A percentile compares a stretch with the other conserved stretches of the same genome.
phyloP scores from a whole-genome alignment of 1,140 invertebrate genomes.

The Drosophila cardini region DNA sequence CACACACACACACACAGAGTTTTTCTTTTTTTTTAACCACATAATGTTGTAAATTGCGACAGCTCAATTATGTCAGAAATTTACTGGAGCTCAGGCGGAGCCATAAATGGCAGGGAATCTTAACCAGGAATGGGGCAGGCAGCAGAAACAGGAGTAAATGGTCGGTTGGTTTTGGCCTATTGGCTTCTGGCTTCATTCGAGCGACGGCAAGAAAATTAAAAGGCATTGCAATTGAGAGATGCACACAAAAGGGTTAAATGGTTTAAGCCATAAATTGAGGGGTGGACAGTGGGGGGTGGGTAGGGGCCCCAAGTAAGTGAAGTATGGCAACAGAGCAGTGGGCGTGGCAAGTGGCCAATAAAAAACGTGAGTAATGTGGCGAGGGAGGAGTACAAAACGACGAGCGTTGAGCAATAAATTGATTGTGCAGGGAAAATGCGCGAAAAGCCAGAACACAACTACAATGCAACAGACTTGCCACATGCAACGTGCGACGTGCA shows the following conservation, averaged over 20 bases:
- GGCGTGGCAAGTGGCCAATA: constrained; percentile 74
- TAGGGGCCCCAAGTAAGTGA: not conserved
- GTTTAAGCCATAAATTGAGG: constrained; percentile 50
- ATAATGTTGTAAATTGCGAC: constrained; percentile 59
- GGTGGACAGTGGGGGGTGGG: not conserved
- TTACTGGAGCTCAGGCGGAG: constrained; percentile 43
- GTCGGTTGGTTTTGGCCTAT: not conserved
- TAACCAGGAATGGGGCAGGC: constrained; percentile 9
- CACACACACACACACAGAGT: not conserved
- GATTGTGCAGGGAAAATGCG: constrained; percentile 61
- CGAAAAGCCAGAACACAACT: constrained; percentile 1
- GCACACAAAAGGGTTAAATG: constrained; percentile 77
- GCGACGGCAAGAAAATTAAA: constrained; percentile 71
- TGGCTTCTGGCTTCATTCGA: constrained; percentile 35
- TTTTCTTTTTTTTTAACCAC: constrained; percentile 3
- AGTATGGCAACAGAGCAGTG: not conserved
- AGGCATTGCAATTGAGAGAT: constrained; percentile 50
- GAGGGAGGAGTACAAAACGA: constrained; percentile 24
- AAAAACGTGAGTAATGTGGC: constrained; percentile 73
- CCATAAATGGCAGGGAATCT: constrained; percentile 52
- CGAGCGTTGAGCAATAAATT: constrained; percentile 66
- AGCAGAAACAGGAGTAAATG: not conserved
- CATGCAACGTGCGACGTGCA: constrained; percentile 40
- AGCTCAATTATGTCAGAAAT: constrained; percentile 67
- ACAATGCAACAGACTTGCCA: constrained; percentile 14